Evolutionary conservation across 2,113 vertebrate genomes (phyloP).

Genomic region (Physeter macrocephalus): DNA sequence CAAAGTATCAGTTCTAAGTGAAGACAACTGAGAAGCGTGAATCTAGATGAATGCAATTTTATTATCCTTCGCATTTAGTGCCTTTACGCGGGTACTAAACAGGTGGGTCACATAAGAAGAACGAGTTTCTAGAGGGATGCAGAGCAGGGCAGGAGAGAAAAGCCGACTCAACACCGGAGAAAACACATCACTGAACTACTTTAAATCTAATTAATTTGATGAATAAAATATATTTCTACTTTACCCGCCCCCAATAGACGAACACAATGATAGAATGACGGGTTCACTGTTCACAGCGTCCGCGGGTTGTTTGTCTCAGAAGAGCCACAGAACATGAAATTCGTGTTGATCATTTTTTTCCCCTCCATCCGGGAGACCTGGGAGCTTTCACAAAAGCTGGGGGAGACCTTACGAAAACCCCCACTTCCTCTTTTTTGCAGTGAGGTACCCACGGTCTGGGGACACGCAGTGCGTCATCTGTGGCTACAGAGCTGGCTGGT

Average conservation of each 20-base stretch:
- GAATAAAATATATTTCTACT: background rate
- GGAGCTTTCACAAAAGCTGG: background rate
- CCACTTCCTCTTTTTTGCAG: background rate
- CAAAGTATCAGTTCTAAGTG: background rate
- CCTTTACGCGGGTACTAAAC: background rate
- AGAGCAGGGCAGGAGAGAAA: background rate
- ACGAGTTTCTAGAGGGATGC: background rate
- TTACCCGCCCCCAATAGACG: background rate
- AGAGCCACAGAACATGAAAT: conserved; percentile 48
- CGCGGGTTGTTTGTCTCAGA: conserved; percentile 57
- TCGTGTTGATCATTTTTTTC: background rate
- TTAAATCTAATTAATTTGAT: background rate
- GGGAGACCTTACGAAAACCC: background rate
- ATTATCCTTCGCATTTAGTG: background rate
- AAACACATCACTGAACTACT: background rate
- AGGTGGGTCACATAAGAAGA: background rate
- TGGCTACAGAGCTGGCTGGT: background rate
- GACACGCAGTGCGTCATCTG: background rate
- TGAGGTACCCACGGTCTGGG: background rate
- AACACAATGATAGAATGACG: background rate
- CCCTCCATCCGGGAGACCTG: background rate
- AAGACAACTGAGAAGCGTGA: background rate
- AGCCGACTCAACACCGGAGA: background rate
- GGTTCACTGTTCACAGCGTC: background rate
- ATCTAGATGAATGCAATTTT: background rate